Percentiles rank a stretch among this genome's conserved stretches.
These are phyloP conservation scores for Euura saliciscinereae DNA, from an alignment of 1,140 invertebrate species.

Conservation along the genomic window DNA sequence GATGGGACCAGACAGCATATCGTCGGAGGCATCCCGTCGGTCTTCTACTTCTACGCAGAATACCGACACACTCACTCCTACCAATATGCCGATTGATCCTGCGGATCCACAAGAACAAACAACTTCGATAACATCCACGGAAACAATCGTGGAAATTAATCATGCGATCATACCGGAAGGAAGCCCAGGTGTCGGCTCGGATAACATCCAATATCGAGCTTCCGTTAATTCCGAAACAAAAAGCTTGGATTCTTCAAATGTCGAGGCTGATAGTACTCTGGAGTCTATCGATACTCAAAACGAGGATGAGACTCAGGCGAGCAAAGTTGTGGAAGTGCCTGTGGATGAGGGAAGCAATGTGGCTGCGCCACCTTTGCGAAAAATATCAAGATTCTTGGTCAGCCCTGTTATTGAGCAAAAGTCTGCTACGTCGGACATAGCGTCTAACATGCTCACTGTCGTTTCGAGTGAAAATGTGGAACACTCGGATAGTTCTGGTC, in stretches of 20 bases:
- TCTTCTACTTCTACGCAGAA: constrained; percentile 58
- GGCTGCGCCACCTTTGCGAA: constrained; percentile 61
- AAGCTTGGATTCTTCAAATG: constrained; percentile 10
- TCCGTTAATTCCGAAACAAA: constrained; percentile 17
- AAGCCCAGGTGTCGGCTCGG: neutral
- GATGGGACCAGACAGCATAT: constrained; percentile 36
- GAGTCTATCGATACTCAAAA: constrained; percentile 15
- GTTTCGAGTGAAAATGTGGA: neutral
- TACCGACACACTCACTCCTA: constrained; percentile 53
- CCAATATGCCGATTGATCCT: constrained; percentile 47
- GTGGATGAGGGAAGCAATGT: constrained; percentile 30
- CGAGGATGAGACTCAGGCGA: constrained; percentile 19
- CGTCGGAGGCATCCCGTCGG: constrained; percentile 50
- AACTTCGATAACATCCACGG: constrained; percentile 24
- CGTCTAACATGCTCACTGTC: neutral
- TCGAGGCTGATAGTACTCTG: constrained; percentile 19
- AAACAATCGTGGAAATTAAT: constrained; percentile 30
- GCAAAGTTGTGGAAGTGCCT: constrained; percentile 13
- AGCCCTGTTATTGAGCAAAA: constrained; percentile 71
- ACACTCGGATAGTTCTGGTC: neutral
- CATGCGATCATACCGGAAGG: constrained; percentile 11
- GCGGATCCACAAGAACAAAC: constrained; percentile 46
- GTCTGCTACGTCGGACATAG: neutral
- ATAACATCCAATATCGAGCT: neutral
- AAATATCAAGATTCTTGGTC: constrained; percentile 80